Evolutionary conservation across 2,113 vertebrate genomes (phyloP), one percentile per base, ranked within the genome.

Genomic region (Hemiprocne comata): DNA sequence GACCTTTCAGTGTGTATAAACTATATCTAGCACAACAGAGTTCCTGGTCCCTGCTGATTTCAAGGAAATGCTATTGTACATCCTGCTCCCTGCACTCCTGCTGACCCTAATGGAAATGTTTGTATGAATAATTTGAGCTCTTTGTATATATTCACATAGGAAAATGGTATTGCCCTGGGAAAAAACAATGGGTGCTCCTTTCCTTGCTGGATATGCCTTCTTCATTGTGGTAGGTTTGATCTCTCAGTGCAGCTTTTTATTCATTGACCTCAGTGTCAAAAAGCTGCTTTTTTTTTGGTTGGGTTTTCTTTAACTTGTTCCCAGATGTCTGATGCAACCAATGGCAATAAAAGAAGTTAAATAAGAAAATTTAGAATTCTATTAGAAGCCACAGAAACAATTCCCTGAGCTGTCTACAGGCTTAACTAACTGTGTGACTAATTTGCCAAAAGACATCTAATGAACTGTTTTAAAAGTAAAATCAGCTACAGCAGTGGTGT

Each of bases 101-200:
- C 46, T 97, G 93, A 95, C 95, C 91, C 65, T 78, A 38, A 84
- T 87, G 89, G 86, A 80, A 86, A 67, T 53, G 64, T 80, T 90
- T 88, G 62, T 79, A 36, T 66, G 73, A 90, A 93, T 94, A 89
- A 87, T 90, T 75, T 64, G 79, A 81, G 57, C 53, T 89, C 46
- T 88, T 70, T 89, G 29, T 93, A 29, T 75, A 55, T 57, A 65
- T 67, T 96, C 86, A 90, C 89, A 61, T 28, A 94, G 80, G 36
- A 90, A 95, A 94, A 77, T 38, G 18, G 9, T 92, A 66, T 58
- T 94, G 57, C 79, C 86, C 19, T 87, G 83, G 89, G 90, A 62
- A 87, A 87, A 88, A 72, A 38, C 29, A 89, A 60, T 23, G 53
- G 48, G 2, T 75, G 57, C 60, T 67, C 75, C 88, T 83, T 95